Evolutionary conservation across 2,113 vertebrate species (phyloP), one percentile per base, ranked within the genome.

Genomic region (Gambusia holbrooki): DNA sequence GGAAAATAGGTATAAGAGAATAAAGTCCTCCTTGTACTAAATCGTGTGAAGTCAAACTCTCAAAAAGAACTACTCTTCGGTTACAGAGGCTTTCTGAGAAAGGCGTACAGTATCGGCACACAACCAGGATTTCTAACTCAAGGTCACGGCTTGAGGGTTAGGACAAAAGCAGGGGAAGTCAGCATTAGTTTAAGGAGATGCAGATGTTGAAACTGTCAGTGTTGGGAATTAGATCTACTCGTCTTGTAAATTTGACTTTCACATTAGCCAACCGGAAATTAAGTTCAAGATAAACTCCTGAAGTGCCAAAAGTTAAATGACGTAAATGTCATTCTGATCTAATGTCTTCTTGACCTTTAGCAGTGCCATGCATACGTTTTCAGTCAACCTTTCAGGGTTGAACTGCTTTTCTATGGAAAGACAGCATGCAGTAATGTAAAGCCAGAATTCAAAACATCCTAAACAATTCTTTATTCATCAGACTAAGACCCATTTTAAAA

Each of bases 181-280:
- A n/a, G 60, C 54, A 35, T 70, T 62, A 62, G 48, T 60, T 74
- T 66, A 60, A 73, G 74, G 13, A 2, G 73, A 69, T 80, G 71
- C 86, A 85, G 77, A 85, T 82, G 87, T 81, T 74, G 54, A 45
- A 73, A 67, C 37, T 70, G 27, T 70, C 74, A 71, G 4, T 0
- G 62, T 3, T 51, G 9, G 60, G 12, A 42, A 68, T 84, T 72
- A 32, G 70, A 86, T 77, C 73, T 71, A 79, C 81, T 71, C 48
- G 28, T 54, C 54, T 27, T 61, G 17, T 61, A 2, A 79, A 73
- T 69, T 4, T 6, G 74, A 58, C 62, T 67, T 84, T 80, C 73
- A 51, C 51, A 64, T 70, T 64, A 66, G 32, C 32, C 67, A 33
- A 69, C 2, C 29, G 63, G 71, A 61, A 84, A 80, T 71, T 66